Conservation (phyloP, 2,797 vertebrate species). For the Pteronotus mesoamericanus region DNA sequence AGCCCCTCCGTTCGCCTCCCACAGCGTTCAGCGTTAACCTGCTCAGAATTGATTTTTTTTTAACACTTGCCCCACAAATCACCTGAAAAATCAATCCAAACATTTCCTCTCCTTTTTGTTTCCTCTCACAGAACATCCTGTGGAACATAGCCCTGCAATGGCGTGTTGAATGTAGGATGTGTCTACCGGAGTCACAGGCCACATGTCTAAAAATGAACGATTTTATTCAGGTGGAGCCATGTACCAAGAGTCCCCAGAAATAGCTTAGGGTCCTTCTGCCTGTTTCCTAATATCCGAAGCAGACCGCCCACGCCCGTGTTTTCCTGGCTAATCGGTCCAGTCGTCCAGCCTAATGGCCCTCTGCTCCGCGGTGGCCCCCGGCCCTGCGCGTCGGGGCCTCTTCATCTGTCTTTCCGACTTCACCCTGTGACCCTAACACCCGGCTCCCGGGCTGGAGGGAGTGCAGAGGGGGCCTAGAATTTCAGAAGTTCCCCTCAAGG, state of each 20-base stretch:
- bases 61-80: neutral
- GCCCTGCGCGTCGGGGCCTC: too few species aligned
- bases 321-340: neutral
- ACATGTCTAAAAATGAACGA: neutral
- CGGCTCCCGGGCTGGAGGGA: too few species aligned
- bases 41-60: neutral
- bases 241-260: neutral
- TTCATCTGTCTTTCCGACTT: neutral
- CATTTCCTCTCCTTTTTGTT: neutral
- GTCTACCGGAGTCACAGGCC: too few species aligned
- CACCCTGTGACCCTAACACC: neutral
- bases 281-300: neutral
- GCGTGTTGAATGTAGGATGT: too few species aligned
- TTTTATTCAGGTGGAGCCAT: neutral
- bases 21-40: neutral
- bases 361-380: too few species aligned
- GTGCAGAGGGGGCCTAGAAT: neutral
- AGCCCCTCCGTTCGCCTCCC: neutral
- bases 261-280: neutral
- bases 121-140: neutral
- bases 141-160: neutral
- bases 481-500: neutral
- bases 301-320: neutral
- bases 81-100: neutral
- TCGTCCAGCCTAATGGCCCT: rapidly evolving